These are phyloP conservation scores for Junonia oenone DNA, from an alignment of 2,888 invertebrate genomes.

Conservation along the genomic window DNA sequence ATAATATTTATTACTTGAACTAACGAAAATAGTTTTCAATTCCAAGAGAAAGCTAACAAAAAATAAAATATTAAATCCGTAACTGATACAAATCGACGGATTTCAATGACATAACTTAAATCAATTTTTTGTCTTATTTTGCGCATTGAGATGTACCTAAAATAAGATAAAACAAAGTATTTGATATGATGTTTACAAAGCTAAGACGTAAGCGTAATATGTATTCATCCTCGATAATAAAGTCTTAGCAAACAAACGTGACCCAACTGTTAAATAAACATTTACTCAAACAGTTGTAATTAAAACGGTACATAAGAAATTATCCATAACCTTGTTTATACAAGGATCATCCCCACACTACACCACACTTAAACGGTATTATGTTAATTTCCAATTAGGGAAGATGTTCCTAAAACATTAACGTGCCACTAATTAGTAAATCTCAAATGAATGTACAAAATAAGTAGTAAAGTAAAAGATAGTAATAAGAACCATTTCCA, in stretches of 20 bases:
- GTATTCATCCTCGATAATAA: not conserved
- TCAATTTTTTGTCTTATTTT: not conserved
- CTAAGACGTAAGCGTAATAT: not conserved
- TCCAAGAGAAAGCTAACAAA: constrained; percentile 21
- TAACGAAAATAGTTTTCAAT: constrained; percentile 25
- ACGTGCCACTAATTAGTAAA: too few species aligned
- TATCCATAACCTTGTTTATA: not conserved
- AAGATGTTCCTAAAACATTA: too few species aligned
- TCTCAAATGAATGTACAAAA: too few species aligned
- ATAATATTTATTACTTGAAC: constrained; percentile 13
- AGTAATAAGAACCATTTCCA: too few species aligned
- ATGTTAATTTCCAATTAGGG: too few species aligned
- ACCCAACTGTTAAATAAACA: not conserved
- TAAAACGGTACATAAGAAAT: constrained; percentile 3
- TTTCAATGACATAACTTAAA: not conserved
- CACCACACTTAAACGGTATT: too few species aligned
- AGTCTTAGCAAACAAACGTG: constrained; percentile 2
- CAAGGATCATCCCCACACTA: not conserved
- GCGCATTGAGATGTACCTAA: not conserved
- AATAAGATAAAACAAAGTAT: not conserved
- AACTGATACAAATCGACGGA: not conserved
- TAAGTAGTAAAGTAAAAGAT: too few species aligned
- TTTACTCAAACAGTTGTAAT: not conserved
- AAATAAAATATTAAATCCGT: constrained; percentile 3
- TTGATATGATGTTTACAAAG: not conserved